Evolutionary conservation across 2,888 invertebrate genomes (phyloP).

Genomic region (Drosophila eohydei): DNA sequence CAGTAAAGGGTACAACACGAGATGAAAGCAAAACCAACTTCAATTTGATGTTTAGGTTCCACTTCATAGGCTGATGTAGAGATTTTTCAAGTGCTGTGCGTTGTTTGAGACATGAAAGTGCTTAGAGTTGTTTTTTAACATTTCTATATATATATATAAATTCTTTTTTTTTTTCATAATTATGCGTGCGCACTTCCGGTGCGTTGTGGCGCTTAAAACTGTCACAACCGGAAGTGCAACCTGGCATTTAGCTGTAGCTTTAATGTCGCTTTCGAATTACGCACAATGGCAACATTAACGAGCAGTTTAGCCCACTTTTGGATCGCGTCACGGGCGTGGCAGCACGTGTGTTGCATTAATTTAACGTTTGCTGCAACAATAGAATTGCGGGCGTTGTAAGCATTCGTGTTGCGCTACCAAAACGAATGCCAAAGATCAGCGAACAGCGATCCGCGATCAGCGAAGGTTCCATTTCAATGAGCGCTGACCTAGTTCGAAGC

Average conservation of each 20-base stretch:
- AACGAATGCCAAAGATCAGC: constrained; percentile 49
- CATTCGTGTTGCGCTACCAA: constrained; percentile 43
- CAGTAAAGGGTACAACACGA: constrained; percentile 19
- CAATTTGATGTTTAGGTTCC: constrained; percentile 18
- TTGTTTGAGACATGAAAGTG: constrained; percentile 43
- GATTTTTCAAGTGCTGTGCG: constrained; percentile 41
- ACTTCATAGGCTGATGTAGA: constrained; percentile 20
- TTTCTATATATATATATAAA: not conserved
- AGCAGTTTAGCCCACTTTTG: constrained; percentile 71
- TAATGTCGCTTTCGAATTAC: constrained; percentile 43
- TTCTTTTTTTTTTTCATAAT: constrained; percentile 21
- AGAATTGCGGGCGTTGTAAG: constrained; percentile 20
- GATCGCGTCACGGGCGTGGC: constrained; percentile 36
- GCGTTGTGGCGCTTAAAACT: constrained; percentile 65
- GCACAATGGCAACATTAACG: constrained; percentile 68
- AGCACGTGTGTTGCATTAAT: constrained; percentile 72
- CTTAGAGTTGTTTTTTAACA: constrained; percentile 32
- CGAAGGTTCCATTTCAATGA: constrained; percentile 59
- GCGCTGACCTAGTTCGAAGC: constrained; percentile 63
- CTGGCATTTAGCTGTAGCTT: constrained; percentile 58
- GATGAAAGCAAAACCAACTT: not conserved
- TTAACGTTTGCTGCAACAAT: constrained; percentile 13
- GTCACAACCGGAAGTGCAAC: constrained; percentile 78
- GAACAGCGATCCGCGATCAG: constrained; percentile 49
- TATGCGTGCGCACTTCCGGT: constrained; percentile 64